Evolutionary conservation across 2,888 invertebrate species (phyloP), one percentile per base, ranked within the genome.

Genomic region (Aphelenchoides bicaudatus): DNA sequence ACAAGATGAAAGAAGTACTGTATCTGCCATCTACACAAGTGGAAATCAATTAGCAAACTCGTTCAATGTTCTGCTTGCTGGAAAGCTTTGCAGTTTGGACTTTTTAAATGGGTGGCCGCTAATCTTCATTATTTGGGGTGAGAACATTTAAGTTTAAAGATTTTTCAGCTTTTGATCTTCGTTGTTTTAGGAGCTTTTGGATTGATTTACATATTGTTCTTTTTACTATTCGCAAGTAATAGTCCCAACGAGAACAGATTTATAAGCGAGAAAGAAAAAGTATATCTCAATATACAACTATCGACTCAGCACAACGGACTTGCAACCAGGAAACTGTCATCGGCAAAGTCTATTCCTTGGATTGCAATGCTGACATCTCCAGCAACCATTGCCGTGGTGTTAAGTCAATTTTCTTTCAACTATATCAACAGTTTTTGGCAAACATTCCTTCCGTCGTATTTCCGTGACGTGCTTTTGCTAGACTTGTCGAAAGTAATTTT

Each of bases 11-110:
- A 49, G 72, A 19, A 63, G 63, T 2, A 68, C 68, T 1, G 59
- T 67, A 43, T 69, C 68, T 5, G 67, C 73, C 4, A 52, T 75
- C 39, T 75, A 66, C 54, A 73, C 74, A 5, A 61, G 66, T 4
- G 73, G 73, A 2, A 69, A 73, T 46, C 73, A 73, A 59, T 21
- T 73, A 1, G 70, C 64, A 8, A 25, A 19, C 25, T 43, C 43
- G 8, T 43, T 43, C 25, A 25, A 25, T 10, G 58, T 61, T 8
- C 56, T 66, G 5, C 48, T 73, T 8, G 39, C 66, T 0, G 57
- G 71, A 3, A n/a, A 39, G 25, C 61, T 71, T 21, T 71, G 72
- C 53, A 47, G 50, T 4, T 46, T 62, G 6, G 46, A 39, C 6
- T 46, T 66, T 3, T 38, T 64, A 8, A 57, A 61, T 19, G 72